phyloP scores from a whole-genome alignment of 2,888 invertebrate species.

The Patella pellucida region DNA sequence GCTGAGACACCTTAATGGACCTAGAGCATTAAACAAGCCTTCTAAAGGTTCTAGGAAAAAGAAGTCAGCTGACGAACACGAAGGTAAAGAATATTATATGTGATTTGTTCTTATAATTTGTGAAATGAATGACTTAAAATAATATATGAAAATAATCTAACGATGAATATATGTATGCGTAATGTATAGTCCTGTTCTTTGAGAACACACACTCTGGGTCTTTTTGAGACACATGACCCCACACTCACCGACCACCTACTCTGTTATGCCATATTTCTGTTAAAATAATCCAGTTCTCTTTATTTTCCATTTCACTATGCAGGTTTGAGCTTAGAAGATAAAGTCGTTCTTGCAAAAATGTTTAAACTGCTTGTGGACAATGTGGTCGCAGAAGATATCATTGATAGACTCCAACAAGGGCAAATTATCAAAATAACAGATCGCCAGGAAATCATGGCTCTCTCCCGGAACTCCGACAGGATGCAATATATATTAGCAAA shows the following conservation, averaged over 20 bases:
- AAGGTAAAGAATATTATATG: background rate
- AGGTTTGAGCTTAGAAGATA: constrained; percentile 62
- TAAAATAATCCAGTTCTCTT: too few relatives aligned
- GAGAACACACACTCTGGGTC: too few relatives aligned
- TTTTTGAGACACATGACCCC: too few relatives aligned
- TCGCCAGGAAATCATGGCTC: constrained; percentile 54
- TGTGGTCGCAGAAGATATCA: constrained; percentile 60
- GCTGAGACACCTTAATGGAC: background rate
- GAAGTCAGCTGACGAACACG: constrained; percentile 7
- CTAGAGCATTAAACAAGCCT: constrained; percentile 4
- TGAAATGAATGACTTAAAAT: too few relatives aligned
- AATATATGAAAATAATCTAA: too few relatives aligned
- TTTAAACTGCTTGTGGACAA: constrained; percentile 57
- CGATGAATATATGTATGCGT: too few relatives aligned
- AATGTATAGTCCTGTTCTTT: too few relatives aligned
- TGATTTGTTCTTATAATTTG: too few relatives aligned
- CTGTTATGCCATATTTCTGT: too few relatives aligned
- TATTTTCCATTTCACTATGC: background rate
- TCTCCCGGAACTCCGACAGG: constrained; percentile 51
- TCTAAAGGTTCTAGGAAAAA: background rate
- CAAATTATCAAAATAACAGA: constrained; percentile 63
- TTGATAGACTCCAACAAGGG: constrained; percentile 62
- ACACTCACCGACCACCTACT: too few relatives aligned
- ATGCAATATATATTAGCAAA: constrained; percentile 61
- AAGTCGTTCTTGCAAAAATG: constrained; percentile 51